phyloP scores from a whole-genome alignment of 2,113 vertebrate species.

The Amphiprion percula region DNA sequence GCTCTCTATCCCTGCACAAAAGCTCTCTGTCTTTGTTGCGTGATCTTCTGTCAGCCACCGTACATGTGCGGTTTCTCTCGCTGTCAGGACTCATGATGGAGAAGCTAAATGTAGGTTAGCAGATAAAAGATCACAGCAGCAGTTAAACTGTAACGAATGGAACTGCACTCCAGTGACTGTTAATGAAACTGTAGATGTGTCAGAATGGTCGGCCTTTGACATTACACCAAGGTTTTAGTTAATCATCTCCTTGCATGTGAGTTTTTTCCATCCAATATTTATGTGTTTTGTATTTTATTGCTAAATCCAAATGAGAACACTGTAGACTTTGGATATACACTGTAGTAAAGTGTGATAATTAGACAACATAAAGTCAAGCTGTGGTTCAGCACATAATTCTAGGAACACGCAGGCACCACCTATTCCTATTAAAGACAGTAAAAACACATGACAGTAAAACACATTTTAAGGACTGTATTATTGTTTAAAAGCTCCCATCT shows the following conservation, averaged over 20 bases:
- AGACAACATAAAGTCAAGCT: slow-evolving; percentile 42
- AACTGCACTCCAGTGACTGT: slow-evolving; percentile 22
- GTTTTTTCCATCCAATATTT: not conserved
- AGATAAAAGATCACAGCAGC: not conserved
- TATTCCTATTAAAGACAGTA: not conserved
- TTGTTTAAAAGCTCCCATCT: no score
- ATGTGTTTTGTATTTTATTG: not conserved
- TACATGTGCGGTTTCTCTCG: slow-evolving; percentile 20
- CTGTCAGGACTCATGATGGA: slow-evolving; percentile 17
- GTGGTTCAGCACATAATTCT: slow-evolving; percentile 42
- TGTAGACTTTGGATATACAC: slow-evolving; percentile 1
- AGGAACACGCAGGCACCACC: slow-evolving; percentile 42
- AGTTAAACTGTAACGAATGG: slow-evolving; percentile 50
- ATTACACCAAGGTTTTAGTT: slow-evolving; percentile 39
- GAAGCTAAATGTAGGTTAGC: not conserved
- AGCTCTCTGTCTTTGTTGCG: slow-evolving; percentile 38
- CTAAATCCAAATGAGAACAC: not conserved
- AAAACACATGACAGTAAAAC: no score
- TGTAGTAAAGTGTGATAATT: slow-evolving; percentile 21
- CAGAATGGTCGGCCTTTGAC: slow-evolving; percentile 30
- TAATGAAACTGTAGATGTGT: slow-evolving; percentile 26
- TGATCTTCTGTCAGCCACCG: slow-evolving; percentile 16
- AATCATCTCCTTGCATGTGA: slow-evolving; percentile 48
- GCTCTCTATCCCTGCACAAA: slow-evolving; percentile 35
- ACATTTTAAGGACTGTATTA: no score